Base-by-base conservation (phyloP, 2,888 invertebrate species). In the Athalia circularis region DNA sequence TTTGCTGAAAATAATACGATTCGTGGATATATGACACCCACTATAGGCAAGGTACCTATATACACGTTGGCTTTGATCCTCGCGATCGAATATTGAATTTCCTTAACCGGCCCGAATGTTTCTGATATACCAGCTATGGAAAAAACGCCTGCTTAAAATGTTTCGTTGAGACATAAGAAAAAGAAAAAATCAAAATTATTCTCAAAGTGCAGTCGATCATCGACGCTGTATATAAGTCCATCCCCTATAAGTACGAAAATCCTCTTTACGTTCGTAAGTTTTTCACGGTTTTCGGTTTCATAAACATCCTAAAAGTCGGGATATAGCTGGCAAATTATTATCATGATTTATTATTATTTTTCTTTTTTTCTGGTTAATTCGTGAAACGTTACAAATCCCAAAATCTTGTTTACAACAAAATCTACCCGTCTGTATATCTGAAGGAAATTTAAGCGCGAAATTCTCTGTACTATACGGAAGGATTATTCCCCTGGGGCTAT, bases 201-300 rank as follows among this genome's bases (percentile, higher is more conserved):
- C 2, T 29, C 29, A 29, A 29, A 29, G 29, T 29, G 29, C 29
- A 29, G 29, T 29, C 29, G 29, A 29, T 29, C 29, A 29, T 29
- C 57, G 72, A 47, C 45, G 54, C 52, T 8, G 13, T 6, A 8
- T 5, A 6, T 59, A 45, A 9, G 15, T 57, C 13, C 47, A 9
- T 54, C 61, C 61, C 13, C 45, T 64, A 48, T 9, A 50, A 11
- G 65, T 11, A 62, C 59, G n/a, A 81, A 86, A 89, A 90, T 89
- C 89, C 88, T 87, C 89, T 90, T 89, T 89, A 86, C 85, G 79
- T 8, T 29, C 29, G 2, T 72, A 87, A 85, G 86, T 88, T 89
- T 89, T 89, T 90, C 89, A 88, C 89, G 87, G 90, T 89, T 90
- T 90, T 88, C 87, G 85, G 85, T 90, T 90, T 89, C 90, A 88